phyloP scores from a whole-genome alignment of 2,888 invertebrate genomes.

The Drosophila vallismaia region DNA sequence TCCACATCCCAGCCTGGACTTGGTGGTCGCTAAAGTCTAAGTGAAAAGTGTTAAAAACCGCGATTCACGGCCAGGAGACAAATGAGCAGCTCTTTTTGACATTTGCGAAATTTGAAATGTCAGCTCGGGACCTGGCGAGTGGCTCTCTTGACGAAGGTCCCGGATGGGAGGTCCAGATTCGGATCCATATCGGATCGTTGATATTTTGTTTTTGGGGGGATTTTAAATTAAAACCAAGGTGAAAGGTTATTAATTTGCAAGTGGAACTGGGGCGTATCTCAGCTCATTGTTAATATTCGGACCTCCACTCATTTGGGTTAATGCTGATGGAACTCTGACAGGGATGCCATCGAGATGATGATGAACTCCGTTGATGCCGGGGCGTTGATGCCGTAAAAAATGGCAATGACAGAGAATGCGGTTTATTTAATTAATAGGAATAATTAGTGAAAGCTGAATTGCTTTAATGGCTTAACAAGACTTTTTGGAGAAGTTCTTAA shows the following conservation, averaged over 20 bases:
- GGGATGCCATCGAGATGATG: conserved; percentile 15
- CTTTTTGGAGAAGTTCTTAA: neutral
- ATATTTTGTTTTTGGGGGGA: conserved; percentile 40
- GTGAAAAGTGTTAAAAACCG: conserved; percentile 79
- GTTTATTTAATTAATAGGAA: conserved; percentile 25
- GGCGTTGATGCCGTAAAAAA: conserved; percentile 24
- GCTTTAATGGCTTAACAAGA: neutral
- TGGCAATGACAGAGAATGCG: conserved; percentile 17
- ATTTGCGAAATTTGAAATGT: conserved; percentile 79
- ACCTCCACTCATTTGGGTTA: conserved; percentile 68
- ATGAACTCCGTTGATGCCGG: conserved; percentile 17
- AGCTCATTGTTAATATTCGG: conserved; percentile 42
- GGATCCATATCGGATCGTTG: conserved; percentile 26
- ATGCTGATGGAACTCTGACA: conserved; percentile 53
- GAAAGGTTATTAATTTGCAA: conserved; percentile 77
- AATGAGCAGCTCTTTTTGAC: conserved; percentile 74
- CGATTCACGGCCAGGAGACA: conserved; percentile 65
- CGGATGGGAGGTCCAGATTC: conserved; percentile 12
- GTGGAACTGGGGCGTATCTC: conserved; percentile 58
- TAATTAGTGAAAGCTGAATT: conserved; percentile 9
- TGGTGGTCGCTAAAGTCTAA: conserved; percentile 46
- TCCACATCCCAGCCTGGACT: conserved; percentile 1
- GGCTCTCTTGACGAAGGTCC: conserved; percentile 70
- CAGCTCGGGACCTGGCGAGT: conserved; percentile 50
- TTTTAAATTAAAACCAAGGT: conserved; percentile 76